Evolutionary conservation across 2,888 invertebrate species (phyloP), one percentile per base, ranked within the genome.

Genomic region (Lasioglossum pauxillum): DNA sequence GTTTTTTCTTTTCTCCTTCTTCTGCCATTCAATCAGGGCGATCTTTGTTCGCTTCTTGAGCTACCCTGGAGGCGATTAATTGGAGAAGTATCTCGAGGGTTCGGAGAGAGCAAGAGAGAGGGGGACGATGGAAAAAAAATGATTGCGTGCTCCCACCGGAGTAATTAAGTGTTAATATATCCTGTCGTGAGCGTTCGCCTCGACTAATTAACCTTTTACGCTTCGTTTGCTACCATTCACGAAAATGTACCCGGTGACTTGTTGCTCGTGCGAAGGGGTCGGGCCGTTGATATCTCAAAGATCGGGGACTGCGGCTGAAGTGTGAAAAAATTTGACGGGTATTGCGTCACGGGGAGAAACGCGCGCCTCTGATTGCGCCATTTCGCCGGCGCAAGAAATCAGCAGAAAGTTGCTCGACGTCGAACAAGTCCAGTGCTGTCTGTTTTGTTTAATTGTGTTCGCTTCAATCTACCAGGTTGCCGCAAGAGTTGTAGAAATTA

Each of bases 21-120:
- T 38, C 69, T 46, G 7, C n/a, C 80, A 87, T 88, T 88, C 88
- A 88, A 88, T 88, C 88, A 88, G 67, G 49, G 38, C 27, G 76
- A 44, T 76, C 74, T 82, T 88, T 88, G 87, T 87, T 84, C 88
- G 72, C 27, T 85, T 38, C 84, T 85, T 85, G 64, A 46, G n/a
- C 79, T 35, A 76, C 69, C 71, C 78, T 64, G 74, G 19, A 16
- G 41, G 23, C 60, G 78, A 83, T 87, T 87, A 82, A 85, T 85
- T 77, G 73, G 64, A 31, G 69, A 80, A 84, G 73, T 80, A 77
- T 77, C 77, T 53, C 53, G 44, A 16, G 57, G 71, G 31, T 35
- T 57, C 10, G 35, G 23, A 5, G 38, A 19, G 35, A 19, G 2
- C 7, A 3, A 27, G 19, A 2, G 19, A 5, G 41, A 12, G 69